Base-by-base conservation (phyloP, 2,888 invertebrate genomes). In the Microdon myrmicae region DNA sequence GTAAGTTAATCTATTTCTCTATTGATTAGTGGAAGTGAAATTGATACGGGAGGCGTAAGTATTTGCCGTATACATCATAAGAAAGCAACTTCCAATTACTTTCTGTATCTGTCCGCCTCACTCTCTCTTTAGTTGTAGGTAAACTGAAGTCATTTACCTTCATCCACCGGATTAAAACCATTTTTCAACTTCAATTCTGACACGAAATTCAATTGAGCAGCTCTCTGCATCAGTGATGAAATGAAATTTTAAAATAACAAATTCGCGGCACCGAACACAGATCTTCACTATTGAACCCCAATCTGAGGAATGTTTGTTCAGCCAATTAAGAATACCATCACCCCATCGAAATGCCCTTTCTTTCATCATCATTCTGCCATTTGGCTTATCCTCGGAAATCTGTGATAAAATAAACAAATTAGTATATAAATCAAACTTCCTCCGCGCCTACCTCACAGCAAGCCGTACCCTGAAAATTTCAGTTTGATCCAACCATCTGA, bases 391-490 rank as follows among this genome's bases (percentile, higher is more conserved):
- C 53, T 58, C 53, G 23, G 43, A 56, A 64, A 58, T 58, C 64
- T 58, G 53, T 58, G 64, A 64, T 64, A 64, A 64, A 64, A 75
- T 75, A 77, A 77, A 77, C 77, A 78, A 77, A 78, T 77, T 77
- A 78, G 75, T 78, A 77, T 77, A 77, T 77, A 77, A 77, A 77
- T 77, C 77, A 77, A 77, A 78, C 77, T 78, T 77, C 77, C 76
- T 75, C 77, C 51, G 22, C 45, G 22, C 32, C n/a, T n/a, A 22
- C 16, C 4, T 31, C 34, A 3, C 22, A 14, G 20, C 26, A 9
- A 22, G 28, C 10, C 22, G 58, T 44, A 38, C 49, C 59, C 22
- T 22, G 22, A 45, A 31, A 31, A 17, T 49, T 38, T 38, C 48
- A 51, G 38, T 64, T 56, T 64, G 61, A 64, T 64, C 56, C 35